Evolutionary conservation across 2,888 invertebrate genomes (phyloP), one percentile per base, ranked within the genome.

Genomic region (Sisyra nigra): DNA sequence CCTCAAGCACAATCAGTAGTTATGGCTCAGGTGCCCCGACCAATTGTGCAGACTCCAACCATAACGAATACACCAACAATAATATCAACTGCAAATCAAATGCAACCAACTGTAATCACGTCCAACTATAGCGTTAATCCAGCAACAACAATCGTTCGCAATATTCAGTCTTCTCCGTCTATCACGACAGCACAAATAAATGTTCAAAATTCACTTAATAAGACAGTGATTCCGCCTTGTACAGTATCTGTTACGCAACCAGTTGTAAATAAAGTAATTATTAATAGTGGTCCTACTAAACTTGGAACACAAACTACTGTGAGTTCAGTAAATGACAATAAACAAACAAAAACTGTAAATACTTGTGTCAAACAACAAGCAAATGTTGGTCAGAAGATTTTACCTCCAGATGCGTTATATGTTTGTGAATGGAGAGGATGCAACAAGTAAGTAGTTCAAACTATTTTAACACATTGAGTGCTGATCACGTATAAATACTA

Each of bases 361-460:
- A 14, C 13, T 35, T 13, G 14, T 35, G 35, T 13, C 13, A 35
- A 35, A 13, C 35, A 35, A 9, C n/a, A 4, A 35, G 3, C 17
- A 13, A 35, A 35, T 15, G 7, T 15, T 35, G 35, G 14, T 18
- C 41, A 41, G 34, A 41, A 31, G 30, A 11, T 31, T 31, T 15
- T 18, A 11, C 18, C 18, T 11, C 11, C 30, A n/a, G 43, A 43
- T 10, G 30, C 71, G 50, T 68, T 78, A 0, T 81, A 71, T 64
- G 70, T 92, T 42, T 96, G 96, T 60, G 94, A 94, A 60, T 96
- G 96, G 96, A 75, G 82, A 44, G 88, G 88, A 15, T 96, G 96
- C 62, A 77, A 71, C 42, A 71, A 72, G 68, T 77, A 58, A 66
- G 70, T 57, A 37, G 11, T 30, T 24, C 7, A 24, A n/a, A n/a